Conservation (phyloP, 2,113 vertebrate genomes). For the Poecile atricapillus region DNA sequence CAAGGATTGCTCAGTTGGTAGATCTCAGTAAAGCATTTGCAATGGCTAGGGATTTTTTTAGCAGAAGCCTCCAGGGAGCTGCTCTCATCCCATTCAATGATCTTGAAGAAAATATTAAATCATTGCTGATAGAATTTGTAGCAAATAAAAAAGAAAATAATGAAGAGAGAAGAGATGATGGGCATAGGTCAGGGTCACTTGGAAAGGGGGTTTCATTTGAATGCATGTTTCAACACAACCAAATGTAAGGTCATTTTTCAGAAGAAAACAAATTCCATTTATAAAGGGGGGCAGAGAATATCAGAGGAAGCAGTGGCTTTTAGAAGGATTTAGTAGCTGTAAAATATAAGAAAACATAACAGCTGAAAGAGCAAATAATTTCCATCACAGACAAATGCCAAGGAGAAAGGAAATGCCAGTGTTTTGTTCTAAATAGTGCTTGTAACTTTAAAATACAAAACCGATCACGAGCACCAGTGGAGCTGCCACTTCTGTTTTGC, state of each 20-base stretch:
- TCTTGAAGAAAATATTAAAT: constrained; percentile 51
- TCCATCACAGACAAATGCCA: neutral
- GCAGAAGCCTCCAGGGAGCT: constrained; percentile 7
- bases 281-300: neutral
- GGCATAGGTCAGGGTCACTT: neutral
- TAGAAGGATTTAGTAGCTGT: neutral
- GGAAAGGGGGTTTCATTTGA: neutral
- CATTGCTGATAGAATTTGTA: constrained; percentile 31
- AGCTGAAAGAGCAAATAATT: neutral
- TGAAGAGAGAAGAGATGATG: constrained; percentile 12
- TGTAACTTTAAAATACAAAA: neutral
- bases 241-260: neutral
- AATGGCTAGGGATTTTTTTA: neutral
- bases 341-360: neutral
- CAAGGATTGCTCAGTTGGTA: neutral
- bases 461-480: too few relatives aligned
- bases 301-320: neutral
- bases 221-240: neutral
- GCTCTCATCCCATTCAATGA: neutral
- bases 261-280: neutral
- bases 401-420: neutral
- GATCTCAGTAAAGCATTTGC: neutral
- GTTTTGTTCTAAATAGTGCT: neutral
- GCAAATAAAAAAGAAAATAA: constrained; percentile 38
- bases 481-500: neutral